Percentiles rank a stretch among this genome's conserved stretches.
Conservation (phyloP, 2,113 vertebrate species). For the Poeciliopsis prolifica region DNA sequence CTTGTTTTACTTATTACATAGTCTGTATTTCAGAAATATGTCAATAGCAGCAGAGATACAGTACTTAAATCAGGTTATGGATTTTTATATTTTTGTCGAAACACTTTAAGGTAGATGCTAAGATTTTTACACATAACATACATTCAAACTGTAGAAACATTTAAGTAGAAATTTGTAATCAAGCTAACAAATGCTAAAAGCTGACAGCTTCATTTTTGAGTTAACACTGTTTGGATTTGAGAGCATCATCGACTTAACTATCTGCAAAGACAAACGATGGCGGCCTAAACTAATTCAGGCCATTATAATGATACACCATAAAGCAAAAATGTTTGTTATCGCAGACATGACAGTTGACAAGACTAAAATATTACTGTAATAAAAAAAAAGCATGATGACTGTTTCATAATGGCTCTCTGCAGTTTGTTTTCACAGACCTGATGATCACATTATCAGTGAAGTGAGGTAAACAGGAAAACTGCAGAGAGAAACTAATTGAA, state of each 20-base stretch:
- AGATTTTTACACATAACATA: too few relatives aligned
- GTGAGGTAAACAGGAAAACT: conserved; percentile 26
- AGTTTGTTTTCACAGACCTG: conserved; percentile 11
- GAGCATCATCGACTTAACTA: not conserved
- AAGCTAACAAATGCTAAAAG: not conserved
- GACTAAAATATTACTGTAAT: conserved; percentile 43
- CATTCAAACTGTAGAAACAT: too few relatives aligned
- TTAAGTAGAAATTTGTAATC: not conserved
- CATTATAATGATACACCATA: conserved; percentile 32
- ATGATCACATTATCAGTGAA: conserved; percentile 38
- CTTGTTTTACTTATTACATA: too few relatives aligned
- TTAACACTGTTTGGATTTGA: not conserved
- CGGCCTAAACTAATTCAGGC: not conserved
- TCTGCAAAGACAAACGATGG: not conserved
- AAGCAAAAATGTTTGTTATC: conserved; percentile 5
- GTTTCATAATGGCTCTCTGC: conserved; percentile 32
- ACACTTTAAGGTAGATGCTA: too few relatives aligned
- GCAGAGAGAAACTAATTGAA: conserved; percentile 12
- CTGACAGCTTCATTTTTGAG: not conserved
- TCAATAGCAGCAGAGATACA: too few relatives aligned
- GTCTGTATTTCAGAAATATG: too few relatives aligned
- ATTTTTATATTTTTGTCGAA: too few relatives aligned
- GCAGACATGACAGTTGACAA: conserved; percentile 25
- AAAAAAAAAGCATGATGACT: conserved; percentile 29
- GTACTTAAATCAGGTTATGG: too few relatives aligned